Evolutionary conservation across 1,140 invertebrate genomes (phyloP), one percentile per base, ranked within the genome.

Genomic region (Popillia japonica): DNA sequence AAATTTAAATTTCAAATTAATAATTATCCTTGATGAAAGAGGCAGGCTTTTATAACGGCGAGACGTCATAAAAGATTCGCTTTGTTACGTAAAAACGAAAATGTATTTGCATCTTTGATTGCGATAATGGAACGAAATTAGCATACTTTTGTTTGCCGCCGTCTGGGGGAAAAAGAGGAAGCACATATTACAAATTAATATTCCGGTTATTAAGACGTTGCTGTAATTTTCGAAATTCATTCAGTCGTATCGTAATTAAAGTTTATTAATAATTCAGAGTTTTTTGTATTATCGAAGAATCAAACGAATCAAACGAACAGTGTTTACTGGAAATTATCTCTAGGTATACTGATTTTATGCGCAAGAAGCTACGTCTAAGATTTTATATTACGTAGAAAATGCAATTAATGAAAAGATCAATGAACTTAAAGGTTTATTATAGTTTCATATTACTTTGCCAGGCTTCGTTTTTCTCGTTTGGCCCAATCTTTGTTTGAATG

Each of bases 31-130:
- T 44, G 72, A 74, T 40, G 41, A 74, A 74, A 74, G 17, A n/a
- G 27, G 40, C 40, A n/a, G 2, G n/a, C 10, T 74, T 74, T 20
- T 42, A 14, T 34, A 34, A 34, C 27, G 61, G 9, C 48, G 61
- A 14, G 61, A 27, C 22, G 27, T 68, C 14, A 68, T 11, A 68
- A 74, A 74, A 41, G 34, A 74, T 74, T 34, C 72, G 34, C 72
- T 74, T 74, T 74, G 72, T 74, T 74, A 74, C 34, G 64, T 41
- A 42, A 42, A 74, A 68, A 44, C 20, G 72, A 44, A 44, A 74
- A 44, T 74, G 22, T 74, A 74, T 74, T 74, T 74, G 41, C 72
- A 74, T 74, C 72, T 74, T 74, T 74, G 72, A 74, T 74, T 74
- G 40, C 72, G 41, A 74, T 68, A 68, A 68, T 68, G 61, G 61